phyloP scores from a whole-genome alignment of 2,113 vertebrate species.

The Origma solitaria region DNA sequence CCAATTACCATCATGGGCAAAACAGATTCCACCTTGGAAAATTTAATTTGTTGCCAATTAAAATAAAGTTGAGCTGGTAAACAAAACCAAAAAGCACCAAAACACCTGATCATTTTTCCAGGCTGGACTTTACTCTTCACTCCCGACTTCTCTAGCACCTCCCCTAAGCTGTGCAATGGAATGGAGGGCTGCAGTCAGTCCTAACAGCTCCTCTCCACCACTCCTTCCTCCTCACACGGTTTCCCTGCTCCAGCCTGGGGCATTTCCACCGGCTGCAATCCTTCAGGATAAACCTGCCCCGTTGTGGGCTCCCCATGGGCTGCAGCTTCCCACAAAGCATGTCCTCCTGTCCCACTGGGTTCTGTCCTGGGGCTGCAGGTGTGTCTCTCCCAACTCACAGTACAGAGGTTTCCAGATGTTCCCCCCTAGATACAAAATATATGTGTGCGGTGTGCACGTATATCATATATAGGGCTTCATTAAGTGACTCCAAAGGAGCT shows the following conservation, averaged over 20 bases:
- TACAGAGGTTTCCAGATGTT: not conserved
- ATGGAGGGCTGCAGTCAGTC: rapidly evolving
- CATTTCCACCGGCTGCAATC: not conserved
- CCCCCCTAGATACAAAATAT: not conserved
- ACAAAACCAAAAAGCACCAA: not conserved
- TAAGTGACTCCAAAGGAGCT: not conserved
- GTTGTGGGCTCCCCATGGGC: not conserved
- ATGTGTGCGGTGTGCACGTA: rapidly evolving
- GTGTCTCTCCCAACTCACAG: rapidly evolving
- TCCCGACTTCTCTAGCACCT: not conserved
- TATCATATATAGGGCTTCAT: not conserved
- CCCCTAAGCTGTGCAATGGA: rapidly evolving
- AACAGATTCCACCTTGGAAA: not conserved
- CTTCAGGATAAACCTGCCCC: not conserved
- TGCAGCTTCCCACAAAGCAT: not conserved
- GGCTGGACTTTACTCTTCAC: not conserved
- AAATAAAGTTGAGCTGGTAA: not conserved
- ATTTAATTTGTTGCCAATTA: not conserved
- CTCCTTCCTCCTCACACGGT: not conserved
- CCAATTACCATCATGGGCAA: not conserved
- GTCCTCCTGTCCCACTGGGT: not conserved
- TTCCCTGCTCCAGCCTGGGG: not conserved
- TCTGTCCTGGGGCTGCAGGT: not conserved
- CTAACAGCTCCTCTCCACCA: rapidly evolving
- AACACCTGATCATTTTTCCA: not conserved